Conservation (phyloP, 2,888 invertebrate species). For the Pegoplata infirma region DNA sequence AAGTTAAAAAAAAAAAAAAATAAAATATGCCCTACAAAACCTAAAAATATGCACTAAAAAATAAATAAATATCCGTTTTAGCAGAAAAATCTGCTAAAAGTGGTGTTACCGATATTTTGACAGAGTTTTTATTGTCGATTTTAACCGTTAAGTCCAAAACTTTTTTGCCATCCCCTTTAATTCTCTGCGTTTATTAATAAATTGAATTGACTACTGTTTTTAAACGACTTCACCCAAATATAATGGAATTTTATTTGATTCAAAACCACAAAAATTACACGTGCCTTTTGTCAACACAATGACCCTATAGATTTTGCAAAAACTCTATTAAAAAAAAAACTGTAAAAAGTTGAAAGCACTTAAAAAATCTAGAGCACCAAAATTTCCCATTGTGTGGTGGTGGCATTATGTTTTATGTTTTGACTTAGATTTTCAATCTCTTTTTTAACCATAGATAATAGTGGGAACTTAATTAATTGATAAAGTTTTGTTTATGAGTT, state of each 20-base stretch:
- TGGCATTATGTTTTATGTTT: not conserved
- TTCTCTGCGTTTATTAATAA: not conserved
- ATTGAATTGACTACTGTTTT: not conserved
- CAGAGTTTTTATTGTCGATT: no score
- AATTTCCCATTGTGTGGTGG: not conserved
- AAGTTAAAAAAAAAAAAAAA: no score
- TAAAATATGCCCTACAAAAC: no score
- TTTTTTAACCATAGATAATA: slow-evolving; percentile 19
- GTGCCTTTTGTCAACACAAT: not conserved
- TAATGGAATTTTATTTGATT: not conserved
- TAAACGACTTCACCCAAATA: not conserved
- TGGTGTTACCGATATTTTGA: no score
- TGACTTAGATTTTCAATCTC: not conserved
- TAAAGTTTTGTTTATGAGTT: slow-evolving; percentile 46
- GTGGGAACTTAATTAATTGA: slow-evolving; percentile 58
- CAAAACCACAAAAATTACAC: not conserved
- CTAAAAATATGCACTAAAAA: no score
- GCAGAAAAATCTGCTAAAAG: no score
- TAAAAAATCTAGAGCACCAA: not conserved
- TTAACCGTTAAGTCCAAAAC: no score
- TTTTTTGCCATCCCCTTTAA: not conserved
- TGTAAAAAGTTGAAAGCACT: not conserved
- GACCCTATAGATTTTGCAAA: not conserved
- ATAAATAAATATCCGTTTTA: no score
- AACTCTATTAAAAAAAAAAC: not conserved